Evolutionary conservation across 2,888 invertebrate genomes (phyloP).

Genomic region (Phymatocera aterrima): DNA sequence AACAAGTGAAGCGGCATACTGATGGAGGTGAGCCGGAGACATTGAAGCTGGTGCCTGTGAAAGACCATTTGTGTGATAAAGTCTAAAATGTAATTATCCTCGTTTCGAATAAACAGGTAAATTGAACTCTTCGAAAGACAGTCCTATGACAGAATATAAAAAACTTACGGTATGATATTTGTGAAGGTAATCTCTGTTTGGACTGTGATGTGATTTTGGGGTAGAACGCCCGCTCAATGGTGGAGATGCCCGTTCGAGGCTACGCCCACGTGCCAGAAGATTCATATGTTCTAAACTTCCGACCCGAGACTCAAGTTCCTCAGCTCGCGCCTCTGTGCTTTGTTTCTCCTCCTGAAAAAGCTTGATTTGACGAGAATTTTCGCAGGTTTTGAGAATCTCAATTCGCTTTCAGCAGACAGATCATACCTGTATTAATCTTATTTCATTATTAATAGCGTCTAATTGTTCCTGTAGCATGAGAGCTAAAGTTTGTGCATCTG

Average conservation of each 20-base stretch:
- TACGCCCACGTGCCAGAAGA: conserved; percentile 84
- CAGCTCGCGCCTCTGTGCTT: conserved; percentile 96
- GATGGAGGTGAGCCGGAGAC: conserved; percentile 91
- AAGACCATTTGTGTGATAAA: no score
- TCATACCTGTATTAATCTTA: conserved; percentile 80
- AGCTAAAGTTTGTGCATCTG: conserved; percentile 98
- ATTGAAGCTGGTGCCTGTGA: conserved; percentile 92
- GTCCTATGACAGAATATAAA: conserved; percentile 44
- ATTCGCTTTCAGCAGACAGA: neutral
- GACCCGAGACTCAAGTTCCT: conserved; percentile 97
- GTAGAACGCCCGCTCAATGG: conserved; percentile 94
- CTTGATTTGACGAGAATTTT: conserved; percentile 54
- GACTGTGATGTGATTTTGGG: conserved; percentile 87
- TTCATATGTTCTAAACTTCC: conserved; percentile 97
- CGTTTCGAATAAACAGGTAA: no score
- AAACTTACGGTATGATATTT: conserved; percentile 96
- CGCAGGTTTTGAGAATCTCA: neutral
- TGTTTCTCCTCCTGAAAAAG: conserved; percentile 96
- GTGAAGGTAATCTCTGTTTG: conserved; percentile 90
- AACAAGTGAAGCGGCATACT: conserved; percentile 78
- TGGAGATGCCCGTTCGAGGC: conserved; percentile 83
- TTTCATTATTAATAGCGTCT: conserved; percentile 99
- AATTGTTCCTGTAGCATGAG: conserved; percentile 99
- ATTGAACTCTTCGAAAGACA: neutral
- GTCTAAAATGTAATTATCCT: no score